Conservation (phyloP, 2,797 vertebrate species). For the Alosa sapidissima region DNA sequence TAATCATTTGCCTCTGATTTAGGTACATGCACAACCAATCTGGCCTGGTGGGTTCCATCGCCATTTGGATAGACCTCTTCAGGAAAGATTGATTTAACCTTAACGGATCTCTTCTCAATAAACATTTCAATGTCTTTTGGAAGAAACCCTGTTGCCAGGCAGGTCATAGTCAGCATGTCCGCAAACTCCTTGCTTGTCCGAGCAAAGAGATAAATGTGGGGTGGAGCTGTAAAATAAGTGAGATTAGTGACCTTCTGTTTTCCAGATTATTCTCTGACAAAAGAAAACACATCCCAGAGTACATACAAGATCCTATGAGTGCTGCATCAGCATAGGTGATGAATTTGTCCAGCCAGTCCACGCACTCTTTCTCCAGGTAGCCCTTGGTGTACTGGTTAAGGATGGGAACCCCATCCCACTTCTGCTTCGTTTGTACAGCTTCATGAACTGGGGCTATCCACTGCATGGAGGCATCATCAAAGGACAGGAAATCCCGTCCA, state of each 20-base stretch:
- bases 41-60: background rate
- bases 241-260: background rate
- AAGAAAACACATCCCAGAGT: background rate
- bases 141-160: background rate
- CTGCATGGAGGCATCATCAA: background rate
- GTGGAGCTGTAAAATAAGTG: slow-evolving; percentile 22
- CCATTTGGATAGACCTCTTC: slow-evolving; percentile 8
- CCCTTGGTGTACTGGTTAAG: slow-evolving; percentile 17
- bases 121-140: background rate
- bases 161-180: background rate
- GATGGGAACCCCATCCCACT: slow-evolving; percentile 37
- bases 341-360: slow-evolving; percentile 35
- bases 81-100: too few species aligned
- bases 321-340: background rate
- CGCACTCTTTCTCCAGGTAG: slow-evolving; percentile 6
- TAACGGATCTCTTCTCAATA: too few species aligned
- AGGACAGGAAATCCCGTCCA: slow-evolving; percentile 42
- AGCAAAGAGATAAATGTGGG: slow-evolving; percentile 23
- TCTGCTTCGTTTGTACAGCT: background rate
- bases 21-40: background rate
- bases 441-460: slow-evolving; percentile 27
- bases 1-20: background rate
- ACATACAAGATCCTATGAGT: background rate
- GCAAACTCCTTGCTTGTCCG: background rate
- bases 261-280: slow-evolving; percentile 14